Percentiles rank a stretch among this genome's conserved stretches.
Conservation (phyloP, 1,140 invertebrate species). For the Diabrotica virgifera region DNA sequence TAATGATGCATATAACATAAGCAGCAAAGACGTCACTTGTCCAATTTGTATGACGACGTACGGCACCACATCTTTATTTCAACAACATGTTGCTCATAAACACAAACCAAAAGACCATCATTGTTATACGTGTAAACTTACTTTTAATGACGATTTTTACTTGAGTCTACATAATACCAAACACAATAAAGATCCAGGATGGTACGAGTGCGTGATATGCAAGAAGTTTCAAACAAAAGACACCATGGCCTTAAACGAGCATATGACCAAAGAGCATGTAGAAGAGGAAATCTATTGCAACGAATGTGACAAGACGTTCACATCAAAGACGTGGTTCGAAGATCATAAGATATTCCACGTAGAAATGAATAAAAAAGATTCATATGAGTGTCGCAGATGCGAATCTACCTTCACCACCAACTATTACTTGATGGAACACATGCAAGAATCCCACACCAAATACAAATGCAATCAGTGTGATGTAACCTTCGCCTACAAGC, state of each 20-base stretch:
- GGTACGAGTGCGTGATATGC: neutral
- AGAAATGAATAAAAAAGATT: neutral
- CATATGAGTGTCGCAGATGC: no score
- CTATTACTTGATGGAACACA: neutral
- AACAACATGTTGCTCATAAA: conserved; percentile 25
- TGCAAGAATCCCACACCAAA: neutral
- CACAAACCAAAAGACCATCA: conserved; percentile 19
- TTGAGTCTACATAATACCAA: neutral
- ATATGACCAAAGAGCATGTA: no score
- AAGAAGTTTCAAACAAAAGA: neutral
- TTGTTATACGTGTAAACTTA: neutral
- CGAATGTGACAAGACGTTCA: neutral
- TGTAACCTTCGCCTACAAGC: neutral
- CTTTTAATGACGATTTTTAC: neutral
- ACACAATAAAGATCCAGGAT: neutral
- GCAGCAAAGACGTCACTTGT: conserved; percentile 37
- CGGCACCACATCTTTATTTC: conserved; percentile 19
- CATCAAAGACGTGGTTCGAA: neutral
- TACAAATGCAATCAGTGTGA: conserved; percentile 4
- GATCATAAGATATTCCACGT: neutral
- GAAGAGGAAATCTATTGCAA: no score
- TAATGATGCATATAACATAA: conserved; percentile 30
- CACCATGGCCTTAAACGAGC: no score
- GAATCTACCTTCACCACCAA: neutral
- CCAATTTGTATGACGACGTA: conserved; percentile 48